Base-by-base conservation (phyloP, 35 echinoderm and acorn worm species). In the Stichopus chloronotus region DNA sequence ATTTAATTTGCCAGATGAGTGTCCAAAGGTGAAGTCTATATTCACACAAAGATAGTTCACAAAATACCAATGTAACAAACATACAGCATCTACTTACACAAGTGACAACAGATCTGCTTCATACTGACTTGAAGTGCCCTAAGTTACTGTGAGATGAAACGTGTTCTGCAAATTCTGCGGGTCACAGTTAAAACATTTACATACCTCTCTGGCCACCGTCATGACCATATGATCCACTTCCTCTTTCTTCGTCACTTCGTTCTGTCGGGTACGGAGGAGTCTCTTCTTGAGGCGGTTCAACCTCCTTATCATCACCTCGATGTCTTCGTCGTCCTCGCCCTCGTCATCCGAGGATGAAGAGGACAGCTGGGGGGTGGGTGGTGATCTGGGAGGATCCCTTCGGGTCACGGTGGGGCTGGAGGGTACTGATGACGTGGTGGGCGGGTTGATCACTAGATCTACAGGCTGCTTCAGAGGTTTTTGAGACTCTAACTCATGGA, bases 201-300 rank as follows among this genome's bases (percentile, higher is more conserved):
- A n/a, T 61, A 94, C 97, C 95, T 99, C 97, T 96, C 95, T 96
- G 60, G 94, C 97, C 13, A 95, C 95, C 19, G 95, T 91, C 93
- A 96, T 95, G 59, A 99, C 93, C 92, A 99, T 92, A 22, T 95
- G 95, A 95, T 99, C 97, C 6, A 94, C 92, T 57, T 98, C 96
- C 58, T 96, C 95, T 17, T 92, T 82, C 30, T 83, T 92, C n/a
- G 86, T 96, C 61, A 90, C 93, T 78, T 95, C 94, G 56, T 91
- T 58, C 7, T 91, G 82, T 12, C 90, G 77, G 43, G 94, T 24
- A 24, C 92, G 84, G 53, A 93, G 54, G 4, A 98, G 96, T 19
- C 92, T 84, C 22, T 76, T 92, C 90, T 98, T 98, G 53, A 98
- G 91, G 19, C 87, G 87, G 56, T 94, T 91, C 63, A 98, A 77